Conservation (phyloP, 64 coral and sea anemone species). For the Platygyra sinensis region DNA sequence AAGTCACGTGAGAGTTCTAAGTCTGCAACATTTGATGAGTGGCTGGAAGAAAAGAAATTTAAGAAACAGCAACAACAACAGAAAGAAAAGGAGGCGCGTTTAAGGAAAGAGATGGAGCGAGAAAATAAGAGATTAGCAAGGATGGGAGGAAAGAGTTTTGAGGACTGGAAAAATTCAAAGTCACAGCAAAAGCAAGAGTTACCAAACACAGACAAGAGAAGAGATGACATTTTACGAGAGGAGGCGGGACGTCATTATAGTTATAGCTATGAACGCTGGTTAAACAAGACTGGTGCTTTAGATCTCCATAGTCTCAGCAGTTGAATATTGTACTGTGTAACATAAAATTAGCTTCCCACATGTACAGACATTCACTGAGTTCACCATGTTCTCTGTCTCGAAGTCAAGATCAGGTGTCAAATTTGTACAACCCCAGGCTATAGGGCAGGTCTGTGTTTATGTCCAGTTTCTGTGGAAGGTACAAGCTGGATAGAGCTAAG, state of each 20-base stretch:
- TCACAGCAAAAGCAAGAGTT: slow-evolving; percentile 51
- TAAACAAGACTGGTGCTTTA: slow-evolving; percentile 17
- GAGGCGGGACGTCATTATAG: slow-evolving; percentile 12
- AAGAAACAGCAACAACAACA: slow-evolving; percentile 70
- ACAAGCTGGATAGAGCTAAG: too few relatives aligned
- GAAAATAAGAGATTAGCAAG: slow-evolving; percentile 48
- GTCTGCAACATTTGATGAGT: slow-evolving; percentile 84
- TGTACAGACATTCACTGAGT: neutral
- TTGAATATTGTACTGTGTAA: neutral
- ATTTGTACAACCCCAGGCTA: too few relatives aligned
- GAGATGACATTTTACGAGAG: slow-evolving; percentile 32
- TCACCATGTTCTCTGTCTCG: too few relatives aligned
- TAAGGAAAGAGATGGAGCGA: slow-evolving; percentile 50
- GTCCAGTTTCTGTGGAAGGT: too few relatives aligned
- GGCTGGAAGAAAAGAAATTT: slow-evolving; percentile 76
- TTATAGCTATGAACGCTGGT: slow-evolving; percentile 56
- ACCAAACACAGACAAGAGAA: slow-evolving; percentile 15
- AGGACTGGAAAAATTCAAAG: slow-evolving; percentile 68
- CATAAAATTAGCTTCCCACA: neutral
- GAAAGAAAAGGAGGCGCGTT: slow-evolving; percentile 48
- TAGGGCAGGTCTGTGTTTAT: too few relatives aligned
- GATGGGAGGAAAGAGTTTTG: slow-evolving; percentile 64
- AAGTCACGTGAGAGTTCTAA: slow-evolving; percentile 84
- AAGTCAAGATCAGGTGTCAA: too few relatives aligned
- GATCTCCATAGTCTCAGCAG: slow-evolving; percentile 12